Base-by-base conservation (phyloP, 92 coral and sea anemone species). In the Muricea muricata region DNA sequence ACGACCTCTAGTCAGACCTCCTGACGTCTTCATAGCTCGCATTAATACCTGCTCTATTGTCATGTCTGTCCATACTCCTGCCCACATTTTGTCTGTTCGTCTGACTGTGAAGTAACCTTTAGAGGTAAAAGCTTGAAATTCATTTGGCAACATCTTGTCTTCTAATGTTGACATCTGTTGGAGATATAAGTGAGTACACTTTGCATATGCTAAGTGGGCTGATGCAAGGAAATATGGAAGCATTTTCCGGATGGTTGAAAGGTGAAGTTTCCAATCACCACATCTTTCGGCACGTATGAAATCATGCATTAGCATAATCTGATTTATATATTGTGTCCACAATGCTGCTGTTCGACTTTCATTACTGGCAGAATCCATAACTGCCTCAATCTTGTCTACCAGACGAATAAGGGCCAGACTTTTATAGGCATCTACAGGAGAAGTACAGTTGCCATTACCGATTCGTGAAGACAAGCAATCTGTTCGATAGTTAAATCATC, bases 41-140 rank as follows among this genome's bases (percentile, higher is more conserved):
- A 84, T 84, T 2, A 72, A 60, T 18, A 85, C 92, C 68, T 92
- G 94, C 61, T 91, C 91, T 18, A 91, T 91, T n/a, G 83, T 52
- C 23, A 91, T 47, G 25, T 91, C 91, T 10, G 91, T 87, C 20
- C 39, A 58, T 20, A 87, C 73, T 6, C 89, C 94, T 30, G 89
- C 91, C 94, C 87, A 39, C 45, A 39, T 39, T 39, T 39, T 87
- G 56, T 56, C 45, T 11, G 45, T 39, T 39, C 45, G 45, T 11
- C 45, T 39, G 45, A 39, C 45, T 39, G 45, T 39, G 45, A 39
- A 39, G 45, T 39, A 39, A 39, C 45, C 45, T 11, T 39, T 39
- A 39, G 45, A 39, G 45, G 45, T 39, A 39, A 39, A 39, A 11
- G 45, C 45, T 39, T 39, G 6, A 39, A 39, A 39, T 39, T 39